Evolutionary conservation across 2,888 invertebrate species (phyloP).

Genomic region (Hypena proboscidalis): DNA sequence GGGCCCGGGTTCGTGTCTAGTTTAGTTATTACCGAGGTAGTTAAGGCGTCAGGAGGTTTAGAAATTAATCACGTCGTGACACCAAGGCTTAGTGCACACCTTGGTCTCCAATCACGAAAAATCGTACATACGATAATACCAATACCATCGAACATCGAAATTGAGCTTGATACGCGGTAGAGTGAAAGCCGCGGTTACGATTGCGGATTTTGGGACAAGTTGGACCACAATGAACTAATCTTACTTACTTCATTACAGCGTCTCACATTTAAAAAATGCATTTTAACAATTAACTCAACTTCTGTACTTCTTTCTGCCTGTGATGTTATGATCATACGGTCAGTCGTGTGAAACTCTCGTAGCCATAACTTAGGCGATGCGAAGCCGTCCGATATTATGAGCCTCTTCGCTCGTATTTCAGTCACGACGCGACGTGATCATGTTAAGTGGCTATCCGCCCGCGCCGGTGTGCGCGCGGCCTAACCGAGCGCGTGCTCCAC

Average conservation of each 20-base stretch:
- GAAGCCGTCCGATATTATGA: conserved; percentile 23
- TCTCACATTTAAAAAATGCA: too few species aligned
- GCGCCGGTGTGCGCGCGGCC: conserved; percentile 30
- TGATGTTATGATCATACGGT: too few species aligned
- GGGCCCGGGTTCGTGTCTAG: conserved; percentile 70
- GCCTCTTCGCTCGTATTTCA: conserved; percentile 29
- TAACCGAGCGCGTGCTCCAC: conserved; percentile 37
- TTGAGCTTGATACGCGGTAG: too few species aligned
- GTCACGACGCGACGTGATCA: conserved; percentile 43
- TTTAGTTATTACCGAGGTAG: conserved; percentile 67
- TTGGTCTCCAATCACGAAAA: conserved; percentile 31
- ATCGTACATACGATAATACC: too few species aligned
- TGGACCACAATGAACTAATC: too few species aligned
- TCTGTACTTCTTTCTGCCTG: too few species aligned
- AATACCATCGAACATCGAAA: too few species aligned
- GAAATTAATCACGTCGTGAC: conserved; percentile 64
- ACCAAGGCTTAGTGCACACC: conserved; percentile 38
- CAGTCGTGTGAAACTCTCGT: conserved; percentile 36
- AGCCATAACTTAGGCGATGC: conserved; percentile 13
- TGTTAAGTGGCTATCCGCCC: conserved; percentile 28
- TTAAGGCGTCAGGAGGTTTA: conserved; percentile 60
- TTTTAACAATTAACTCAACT: too few species aligned
- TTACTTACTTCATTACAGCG: too few species aligned
- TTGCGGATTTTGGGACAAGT: too few species aligned
- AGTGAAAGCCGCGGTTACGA: too few species aligned